phyloP scores from a whole-genome alignment of 2,797 vertebrate species.

The Alauda arvensis region DNA sequence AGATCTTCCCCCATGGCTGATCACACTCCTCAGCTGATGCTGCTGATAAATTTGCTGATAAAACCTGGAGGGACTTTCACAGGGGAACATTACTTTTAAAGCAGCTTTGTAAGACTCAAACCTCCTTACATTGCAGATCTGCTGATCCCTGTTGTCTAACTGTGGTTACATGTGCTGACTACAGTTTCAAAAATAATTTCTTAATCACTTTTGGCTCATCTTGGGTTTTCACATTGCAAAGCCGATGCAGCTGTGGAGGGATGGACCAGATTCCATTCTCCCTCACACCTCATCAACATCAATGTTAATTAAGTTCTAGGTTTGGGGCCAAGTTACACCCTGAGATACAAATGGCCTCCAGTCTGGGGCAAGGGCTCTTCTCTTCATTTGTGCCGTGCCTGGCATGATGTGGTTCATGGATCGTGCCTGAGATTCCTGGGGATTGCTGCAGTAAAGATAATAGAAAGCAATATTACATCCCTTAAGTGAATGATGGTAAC shows the following conservation, averaged over 20 bases:
- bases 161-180: constrained; percentile 55
- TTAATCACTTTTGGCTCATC: constrained; percentile 59
- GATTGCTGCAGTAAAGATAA: background rate
- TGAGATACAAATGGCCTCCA: constrained; percentile 15
- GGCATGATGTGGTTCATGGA: background rate
- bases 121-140: constrained; percentile 51
- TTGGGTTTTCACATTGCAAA: constrained; percentile 30
- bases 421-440: background rate
- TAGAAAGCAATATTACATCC: background rate
- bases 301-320: constrained; percentile 23
- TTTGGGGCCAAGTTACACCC: constrained; percentile 39
- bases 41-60: constrained; percentile 33
- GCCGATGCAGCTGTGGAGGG: constrained; percentile 44
- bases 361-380: background rate
- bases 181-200: constrained; percentile 52
- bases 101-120: constrained; percentile 23
- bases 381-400: background rate
- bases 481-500: background rate
- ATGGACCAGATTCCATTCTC: constrained; percentile 44
- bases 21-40: constrained; percentile 6
- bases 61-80: constrained; percentile 51
- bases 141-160: constrained; percentile 47
- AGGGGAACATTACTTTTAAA: constrained; percentile 42
- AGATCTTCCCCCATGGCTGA: background rate
- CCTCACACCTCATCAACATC: constrained; percentile 45